These are phyloP conservation scores for Hippocampus kuda DNA, from an alignment of 2,797 vertebrate species.

Conservation along the genomic window DNA sequence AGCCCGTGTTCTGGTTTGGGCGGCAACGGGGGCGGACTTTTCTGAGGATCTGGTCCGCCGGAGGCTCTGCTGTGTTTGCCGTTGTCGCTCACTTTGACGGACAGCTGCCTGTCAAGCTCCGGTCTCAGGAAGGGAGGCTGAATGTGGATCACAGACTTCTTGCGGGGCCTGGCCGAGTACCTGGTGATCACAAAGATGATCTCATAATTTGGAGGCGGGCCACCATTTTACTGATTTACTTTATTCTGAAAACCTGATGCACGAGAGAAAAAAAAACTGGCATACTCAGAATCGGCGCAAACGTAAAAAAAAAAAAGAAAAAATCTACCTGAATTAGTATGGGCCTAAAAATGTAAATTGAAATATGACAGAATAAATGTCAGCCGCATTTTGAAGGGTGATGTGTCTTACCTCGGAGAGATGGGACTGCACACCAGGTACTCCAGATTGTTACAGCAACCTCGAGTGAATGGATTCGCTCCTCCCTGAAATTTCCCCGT, in stretches of 20 bases:
- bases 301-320: too few species aligned
- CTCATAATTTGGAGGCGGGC: neutral
- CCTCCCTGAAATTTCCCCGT: constrained; percentile 96
- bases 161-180: constrained; percentile 72
- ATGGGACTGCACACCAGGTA: constrained; percentile 90
- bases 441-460: constrained; percentile 87
- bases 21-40: constrained; percentile 75
- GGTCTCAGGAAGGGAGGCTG: constrained; percentile 85
- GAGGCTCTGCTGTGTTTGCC: constrained; percentile 77
- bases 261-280: neutral
- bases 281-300: too few species aligned
- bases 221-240: neutral
- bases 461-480: constrained; percentile 88
- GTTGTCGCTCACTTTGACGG: constrained; percentile 78
- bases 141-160: constrained; percentile 62
- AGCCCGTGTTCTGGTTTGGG: constrained; percentile 79
- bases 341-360: too few species aligned
- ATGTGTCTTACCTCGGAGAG: constrained; percentile 75
- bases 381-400: too few species aligned
- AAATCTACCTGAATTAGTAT: too few species aligned
- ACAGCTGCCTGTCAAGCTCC: constrained; percentile 69
- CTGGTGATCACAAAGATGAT: constrained; percentile 27
- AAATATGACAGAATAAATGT: too few species aligned
- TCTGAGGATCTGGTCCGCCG: constrained; percentile 69
- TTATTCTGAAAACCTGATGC: too few species aligned